Evolutionary conservation across 2,797 vertebrate genomes (phyloP).

Genomic region (Acipenser oxyrinchus): DNA sequence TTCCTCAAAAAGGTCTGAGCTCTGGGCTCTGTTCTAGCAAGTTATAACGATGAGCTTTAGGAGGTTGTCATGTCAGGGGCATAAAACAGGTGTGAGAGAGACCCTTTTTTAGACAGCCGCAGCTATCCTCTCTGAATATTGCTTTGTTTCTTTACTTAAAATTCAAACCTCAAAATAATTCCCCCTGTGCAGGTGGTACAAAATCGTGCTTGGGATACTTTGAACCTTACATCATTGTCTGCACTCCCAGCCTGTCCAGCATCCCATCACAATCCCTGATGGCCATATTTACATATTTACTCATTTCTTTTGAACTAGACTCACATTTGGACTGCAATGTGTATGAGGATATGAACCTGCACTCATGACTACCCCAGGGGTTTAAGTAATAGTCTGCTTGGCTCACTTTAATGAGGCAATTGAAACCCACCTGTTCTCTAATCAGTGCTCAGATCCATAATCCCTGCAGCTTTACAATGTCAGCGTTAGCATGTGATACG

Average conservation of each 20-base stretch:
- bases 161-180: slow-evolving; percentile 43
- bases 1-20: too few species aligned
- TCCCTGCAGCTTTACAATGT: neutral
- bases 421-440: slow-evolving; percentile 9
- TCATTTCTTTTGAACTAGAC: slow-evolving; percentile 38
- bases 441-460: slow-evolving; percentile 10
- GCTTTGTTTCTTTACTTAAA: slow-evolving; percentile 33
- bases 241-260: slow-evolving; percentile 32
- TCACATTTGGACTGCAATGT: slow-evolving; percentile 7
- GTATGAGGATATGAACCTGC: slow-evolving; percentile 25
- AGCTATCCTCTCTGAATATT: slow-evolving; percentile 35
- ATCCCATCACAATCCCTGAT: slow-evolving; percentile 30
- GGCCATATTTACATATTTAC: neutral
- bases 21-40: too few species aligned
- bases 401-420: neutral
- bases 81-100: slow-evolving; percentile 4
- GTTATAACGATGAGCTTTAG: too few species aligned
- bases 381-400: neutral
- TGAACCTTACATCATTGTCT: slow-evolving; percentile 42
- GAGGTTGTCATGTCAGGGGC: too few species aligned
- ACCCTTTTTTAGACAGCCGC: slow-evolving; percentile 49
- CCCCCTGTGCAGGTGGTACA: slow-evolving; percentile 16
- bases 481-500: too few species aligned
- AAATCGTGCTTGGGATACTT: slow-evolving; percentile 26
- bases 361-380: slow-evolving; percentile 3